Conservation (phyloP, 37 sponge, comb jelly and placozoan genomes). For the Aphrocallistes beatrix region DNA sequence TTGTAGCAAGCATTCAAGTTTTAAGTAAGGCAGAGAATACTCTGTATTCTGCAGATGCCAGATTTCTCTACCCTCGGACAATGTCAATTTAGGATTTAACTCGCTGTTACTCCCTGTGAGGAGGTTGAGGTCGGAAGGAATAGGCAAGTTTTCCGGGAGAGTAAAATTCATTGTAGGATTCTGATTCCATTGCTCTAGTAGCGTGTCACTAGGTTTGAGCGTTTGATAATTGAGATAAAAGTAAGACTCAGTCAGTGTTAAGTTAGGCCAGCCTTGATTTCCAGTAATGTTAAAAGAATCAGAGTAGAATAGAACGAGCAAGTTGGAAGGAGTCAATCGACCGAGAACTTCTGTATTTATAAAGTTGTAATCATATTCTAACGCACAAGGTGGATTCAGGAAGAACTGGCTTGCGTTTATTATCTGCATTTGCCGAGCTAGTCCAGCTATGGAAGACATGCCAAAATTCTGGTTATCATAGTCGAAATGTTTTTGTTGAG, state of each 20-base stretch:
- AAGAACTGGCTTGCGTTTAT: neutral
- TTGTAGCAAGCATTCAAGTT: neutral
- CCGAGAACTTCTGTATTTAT: neutral
- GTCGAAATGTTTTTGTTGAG: neutral
- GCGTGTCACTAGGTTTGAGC: neutral
- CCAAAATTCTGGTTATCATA: no score
- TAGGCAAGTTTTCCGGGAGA: neutral
- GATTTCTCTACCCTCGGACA: neutral
- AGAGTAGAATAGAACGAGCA: neutral
- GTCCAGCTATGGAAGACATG: neutral
- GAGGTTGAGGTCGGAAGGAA: neutral
- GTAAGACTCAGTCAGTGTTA: neutral
- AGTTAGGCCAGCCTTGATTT: neutral
- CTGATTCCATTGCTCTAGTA: neutral
- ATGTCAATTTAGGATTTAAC: neutral
- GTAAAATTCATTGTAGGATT: neutral
- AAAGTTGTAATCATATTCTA: neutral
- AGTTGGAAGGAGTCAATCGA: neutral
- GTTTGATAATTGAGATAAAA: neutral
- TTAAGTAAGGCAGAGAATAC: neutral
- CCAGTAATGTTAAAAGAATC: neutral
- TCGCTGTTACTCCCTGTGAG: neutral
- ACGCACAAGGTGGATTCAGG: neutral
- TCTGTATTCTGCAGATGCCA: neutral
- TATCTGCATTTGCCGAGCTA: neutral